A percentile compares a stretch with the other conserved stretches of the same genome.
These are phyloP conservation scores for Cisticola juncidis DNA, from an alignment of 2,113 vertebrate species.

Conservation along the genomic window DNA sequence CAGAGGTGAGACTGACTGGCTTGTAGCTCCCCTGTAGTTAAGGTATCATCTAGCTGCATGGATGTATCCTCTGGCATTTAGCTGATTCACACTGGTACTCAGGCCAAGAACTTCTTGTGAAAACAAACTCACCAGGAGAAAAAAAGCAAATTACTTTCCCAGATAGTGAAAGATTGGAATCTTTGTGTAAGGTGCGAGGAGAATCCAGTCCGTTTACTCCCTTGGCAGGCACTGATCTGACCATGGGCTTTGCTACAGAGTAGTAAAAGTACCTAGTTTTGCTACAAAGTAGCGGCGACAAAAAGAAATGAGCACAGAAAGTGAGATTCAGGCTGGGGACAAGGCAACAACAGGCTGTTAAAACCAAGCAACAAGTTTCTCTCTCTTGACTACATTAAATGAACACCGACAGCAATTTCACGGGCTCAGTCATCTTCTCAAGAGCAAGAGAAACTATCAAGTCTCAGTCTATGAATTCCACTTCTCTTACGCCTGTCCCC, in stretches of 20 bases:
- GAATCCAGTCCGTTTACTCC: accelerated
- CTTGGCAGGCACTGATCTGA: background rate
- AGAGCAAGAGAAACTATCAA: background rate
- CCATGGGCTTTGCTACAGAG: background rate
- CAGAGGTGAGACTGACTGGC: background rate
- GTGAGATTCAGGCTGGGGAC: background rate
- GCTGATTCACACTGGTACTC: background rate
- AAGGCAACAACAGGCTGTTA: background rate
- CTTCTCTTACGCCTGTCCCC: accelerated
- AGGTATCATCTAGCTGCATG: background rate
- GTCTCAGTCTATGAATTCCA: background rate
- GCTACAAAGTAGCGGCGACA: accelerated
- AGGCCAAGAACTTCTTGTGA: background rate
- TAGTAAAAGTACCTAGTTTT: background rate
- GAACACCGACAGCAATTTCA: accelerated
- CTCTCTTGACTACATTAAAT: background rate
- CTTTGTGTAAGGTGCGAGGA: background rate
- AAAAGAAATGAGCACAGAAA: accelerated
- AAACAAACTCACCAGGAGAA: background rate
- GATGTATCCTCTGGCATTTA: background rate
- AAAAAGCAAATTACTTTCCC: background rate
- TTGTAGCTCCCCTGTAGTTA: background rate
- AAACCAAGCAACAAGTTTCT: background rate
- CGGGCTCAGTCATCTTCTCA: background rate
- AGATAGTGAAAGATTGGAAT: background rate